Evolutionary conservation across 2,888 invertebrate genomes (phyloP).

Genomic region (Eurytoma adleriae): DNA sequence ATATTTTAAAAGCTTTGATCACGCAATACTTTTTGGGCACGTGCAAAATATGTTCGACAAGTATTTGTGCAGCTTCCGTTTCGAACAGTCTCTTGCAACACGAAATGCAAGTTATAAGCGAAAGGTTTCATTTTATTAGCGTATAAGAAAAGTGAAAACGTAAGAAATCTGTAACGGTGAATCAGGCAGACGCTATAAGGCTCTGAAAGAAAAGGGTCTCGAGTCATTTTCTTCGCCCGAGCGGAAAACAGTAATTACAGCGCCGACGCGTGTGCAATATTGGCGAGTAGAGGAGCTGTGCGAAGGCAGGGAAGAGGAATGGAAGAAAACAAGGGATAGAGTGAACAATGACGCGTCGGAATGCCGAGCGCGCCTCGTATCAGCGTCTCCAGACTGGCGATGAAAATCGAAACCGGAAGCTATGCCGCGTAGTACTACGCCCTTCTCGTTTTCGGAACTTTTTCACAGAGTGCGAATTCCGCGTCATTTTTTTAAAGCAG

Average conservation of each 20-base stretch:
- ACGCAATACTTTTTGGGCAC: too few species aligned
- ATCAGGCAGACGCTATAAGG: too few species aligned
- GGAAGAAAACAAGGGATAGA: slow-evolving; percentile 23
- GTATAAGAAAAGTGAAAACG: too few species aligned
- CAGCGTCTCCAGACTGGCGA: slow-evolving; percentile 16
- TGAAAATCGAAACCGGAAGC: slow-evolving; percentile 46
- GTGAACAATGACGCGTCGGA: slow-evolving; percentile 30
- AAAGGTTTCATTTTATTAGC: too few species aligned
- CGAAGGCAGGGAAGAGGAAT: background rate
- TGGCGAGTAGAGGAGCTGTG: background rate
- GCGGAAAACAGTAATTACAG: background rate
- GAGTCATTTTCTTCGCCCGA: background rate
- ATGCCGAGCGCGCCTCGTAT: slow-evolving; percentile 7
- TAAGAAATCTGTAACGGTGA: too few species aligned
- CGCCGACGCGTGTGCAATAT: background rate
- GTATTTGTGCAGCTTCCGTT: too few species aligned
- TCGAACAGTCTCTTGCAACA: too few species aligned
- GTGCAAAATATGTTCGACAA: too few species aligned
- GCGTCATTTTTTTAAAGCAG: background rate
- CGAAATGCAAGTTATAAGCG: too few species aligned
- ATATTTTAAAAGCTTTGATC: too few species aligned
- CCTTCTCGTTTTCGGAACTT: slow-evolving; percentile 1
- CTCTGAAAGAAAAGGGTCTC: too few species aligned
- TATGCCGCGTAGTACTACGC: background rate
- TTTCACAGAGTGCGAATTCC: slow-evolving; percentile 19